A percentile compares a stretch with the other conserved stretches of the same genome.
These are phyloP conservation scores for Cochlearius cochlearius DNA, from an alignment of 2,113 vertebrate genomes.

Conservation along the genomic window DNA sequence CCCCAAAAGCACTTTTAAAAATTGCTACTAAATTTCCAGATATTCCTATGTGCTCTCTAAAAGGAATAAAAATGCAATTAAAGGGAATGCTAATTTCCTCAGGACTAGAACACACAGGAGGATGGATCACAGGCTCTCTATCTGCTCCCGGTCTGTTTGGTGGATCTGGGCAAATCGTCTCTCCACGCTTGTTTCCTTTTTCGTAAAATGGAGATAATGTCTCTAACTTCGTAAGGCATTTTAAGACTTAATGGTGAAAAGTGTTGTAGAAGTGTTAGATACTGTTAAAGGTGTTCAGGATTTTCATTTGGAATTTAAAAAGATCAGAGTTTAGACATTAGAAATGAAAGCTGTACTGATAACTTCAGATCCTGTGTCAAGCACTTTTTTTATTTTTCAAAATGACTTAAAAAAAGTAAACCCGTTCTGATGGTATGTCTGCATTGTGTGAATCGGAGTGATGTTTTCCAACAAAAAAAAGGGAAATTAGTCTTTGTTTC, in stretches of 20 bases:
- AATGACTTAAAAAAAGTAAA: background rate
- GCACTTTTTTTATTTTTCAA: background rate
- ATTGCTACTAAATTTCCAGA: slow-evolving; percentile 38
- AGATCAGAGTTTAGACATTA: background rate
- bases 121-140: background rate
- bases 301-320: background rate
- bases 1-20: slow-evolving; percentile 58
- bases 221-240: background rate
- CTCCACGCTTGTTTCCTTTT: background rate
- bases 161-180: background rate
- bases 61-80: slow-evolving; percentile 37
- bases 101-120: background rate
- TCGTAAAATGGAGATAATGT: background rate
- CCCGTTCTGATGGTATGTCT: background rate
- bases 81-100: slow-evolving; percentile 10
- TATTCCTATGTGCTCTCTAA: slow-evolving; percentile 56
- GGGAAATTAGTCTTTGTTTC: background rate
- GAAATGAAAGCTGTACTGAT: background rate
- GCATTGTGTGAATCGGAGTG: background rate
- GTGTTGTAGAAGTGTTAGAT: background rate
- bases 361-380: background rate
- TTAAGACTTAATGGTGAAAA: background rate
- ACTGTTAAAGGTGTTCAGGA: background rate
- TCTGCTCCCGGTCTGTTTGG: background rate
- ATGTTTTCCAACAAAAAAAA: background rate